A percentile compares a stretch with the other conserved stretches of the same genome.
Conservation (phyloP, 2,888 invertebrate genomes). For the Amblyjoppa proteus region DNA sequence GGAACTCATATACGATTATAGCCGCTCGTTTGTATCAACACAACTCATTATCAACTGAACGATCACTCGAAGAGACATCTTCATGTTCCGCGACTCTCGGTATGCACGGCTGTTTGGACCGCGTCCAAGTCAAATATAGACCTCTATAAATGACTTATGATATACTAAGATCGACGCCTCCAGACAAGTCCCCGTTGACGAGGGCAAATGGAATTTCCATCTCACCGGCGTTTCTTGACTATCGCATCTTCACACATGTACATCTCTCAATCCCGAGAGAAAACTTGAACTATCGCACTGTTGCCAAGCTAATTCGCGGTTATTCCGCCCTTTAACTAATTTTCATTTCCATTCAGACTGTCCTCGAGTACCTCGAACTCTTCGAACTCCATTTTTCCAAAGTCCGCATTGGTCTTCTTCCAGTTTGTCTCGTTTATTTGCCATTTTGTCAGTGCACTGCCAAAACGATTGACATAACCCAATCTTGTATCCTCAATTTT, state of each 20-base stretch:
- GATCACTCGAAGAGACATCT: conserved; percentile 18
- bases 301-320: not conserved
- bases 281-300: not conserved
- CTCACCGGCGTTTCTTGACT: conserved; percentile 10
- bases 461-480: conserved; percentile 75
- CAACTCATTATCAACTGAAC: conserved; percentile 4
- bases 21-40: not conserved
- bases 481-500: conserved; percentile 76
- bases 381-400: conserved; percentile 95
- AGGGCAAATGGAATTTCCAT: not conserved
- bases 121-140: conserved; percentile 49
- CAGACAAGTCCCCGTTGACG: conserved; percentile 6
- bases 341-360: conserved; percentile 85
- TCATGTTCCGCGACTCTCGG: conserved; percentile 2
- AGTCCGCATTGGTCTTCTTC: conserved; percentile 87
- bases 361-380: conserved; percentile 91
- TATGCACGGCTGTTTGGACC: conserved; percentile 15
- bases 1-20: conserved; percentile 4
- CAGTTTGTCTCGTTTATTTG: conserved; percentile 85
- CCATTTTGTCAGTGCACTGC: conserved; percentile 80
- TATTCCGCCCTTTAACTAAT: conserved; percentile 10
- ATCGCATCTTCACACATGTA: not conserved
- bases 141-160: conserved; percentile 36
- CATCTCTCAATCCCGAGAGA: not conserved
- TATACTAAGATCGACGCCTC: conserved; percentile 26